A percentile compares a stretch with the other conserved stretches of the same genome.
Evolutionary conservation across 2,113 vertebrate genomes (phyloP).

Genomic region (Pica pica): DNA sequence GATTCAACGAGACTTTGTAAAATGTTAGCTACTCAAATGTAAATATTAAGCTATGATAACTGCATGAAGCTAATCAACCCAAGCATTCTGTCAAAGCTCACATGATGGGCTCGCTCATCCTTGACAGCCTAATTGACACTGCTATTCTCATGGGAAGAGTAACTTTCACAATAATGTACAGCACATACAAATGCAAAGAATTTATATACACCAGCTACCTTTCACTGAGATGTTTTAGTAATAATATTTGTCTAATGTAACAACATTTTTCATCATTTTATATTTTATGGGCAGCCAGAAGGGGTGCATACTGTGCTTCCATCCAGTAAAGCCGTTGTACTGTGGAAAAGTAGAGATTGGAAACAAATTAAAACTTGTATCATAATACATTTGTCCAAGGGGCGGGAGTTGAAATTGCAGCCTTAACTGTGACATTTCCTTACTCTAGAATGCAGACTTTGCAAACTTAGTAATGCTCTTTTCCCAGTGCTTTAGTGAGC

Average conservation of each 20-base stretch:
- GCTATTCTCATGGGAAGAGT: constrained; percentile 12
- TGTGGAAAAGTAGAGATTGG: neutral
- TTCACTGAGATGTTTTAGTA: constrained; percentile 6
- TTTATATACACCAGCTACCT: neutral
- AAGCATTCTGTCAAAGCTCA: constrained; percentile 47
- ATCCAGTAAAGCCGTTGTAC: neutral
- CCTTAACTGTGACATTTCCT: neutral
- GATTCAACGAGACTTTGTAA: neutral
- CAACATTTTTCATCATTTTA: neutral
- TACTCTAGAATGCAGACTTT: neutral
- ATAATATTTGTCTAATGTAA: neutral
- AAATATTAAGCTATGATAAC: constrained; percentile 33
- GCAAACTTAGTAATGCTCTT: neutral
- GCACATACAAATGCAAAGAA: neutral
- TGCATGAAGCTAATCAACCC: constrained; percentile 34
- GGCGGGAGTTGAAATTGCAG: neutral
- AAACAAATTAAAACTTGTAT: neutral
- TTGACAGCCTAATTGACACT: constrained; percentile 50
- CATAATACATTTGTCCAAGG: neutral
- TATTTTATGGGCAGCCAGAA: neutral
- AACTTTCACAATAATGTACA: constrained; percentile 17
- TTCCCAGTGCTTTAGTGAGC: neutral
- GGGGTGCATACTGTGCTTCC: neutral
- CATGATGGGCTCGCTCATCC: constrained; percentile 25
- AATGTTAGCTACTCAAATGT: neutral